Evolutionary conservation across 2,888 invertebrate species (phyloP).

Genomic region (Drosophila multiciliata): DNA sequence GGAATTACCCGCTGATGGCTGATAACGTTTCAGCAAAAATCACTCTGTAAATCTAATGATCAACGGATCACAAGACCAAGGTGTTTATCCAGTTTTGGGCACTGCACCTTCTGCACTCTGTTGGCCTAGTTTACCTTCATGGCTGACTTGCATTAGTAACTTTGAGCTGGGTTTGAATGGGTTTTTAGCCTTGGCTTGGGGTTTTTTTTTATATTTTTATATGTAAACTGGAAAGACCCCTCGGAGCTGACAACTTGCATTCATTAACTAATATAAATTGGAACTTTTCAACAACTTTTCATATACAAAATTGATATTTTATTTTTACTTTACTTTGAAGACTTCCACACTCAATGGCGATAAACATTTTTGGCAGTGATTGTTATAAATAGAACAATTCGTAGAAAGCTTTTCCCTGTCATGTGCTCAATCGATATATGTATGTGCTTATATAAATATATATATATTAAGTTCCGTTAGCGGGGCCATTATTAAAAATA

Average conservation of each 20-base stretch:
- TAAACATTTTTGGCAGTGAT: slow-evolving; percentile 20
- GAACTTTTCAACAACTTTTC: not conserved
- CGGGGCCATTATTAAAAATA: not conserved
- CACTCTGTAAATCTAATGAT: slow-evolving; percentile 32
- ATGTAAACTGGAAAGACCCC: slow-evolving; percentile 5
- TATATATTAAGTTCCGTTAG: not conserved
- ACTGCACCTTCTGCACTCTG: slow-evolving; percentile 10
- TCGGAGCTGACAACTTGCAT: slow-evolving; percentile 11
- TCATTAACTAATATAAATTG: slow-evolving; percentile 8
- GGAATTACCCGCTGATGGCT: slow-evolving; percentile 9
- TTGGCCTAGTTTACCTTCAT: slow-evolving; percentile 53
- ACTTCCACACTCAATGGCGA: slow-evolving; percentile 50
- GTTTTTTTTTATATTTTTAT: not conserved
- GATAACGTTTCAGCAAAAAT: slow-evolving; percentile 16
- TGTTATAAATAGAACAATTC: slow-evolving; percentile 52
- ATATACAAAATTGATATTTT: not conserved
- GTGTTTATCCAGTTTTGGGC: slow-evolving; percentile 30
- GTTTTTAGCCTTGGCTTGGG: slow-evolving; percentile 26
- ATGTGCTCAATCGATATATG: slow-evolving; percentile 43
- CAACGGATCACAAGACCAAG: not conserved
- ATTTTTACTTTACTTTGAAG: slow-evolving; percentile 1
- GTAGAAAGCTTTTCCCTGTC: slow-evolving; percentile 53
- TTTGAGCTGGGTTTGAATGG: slow-evolving; percentile 1
- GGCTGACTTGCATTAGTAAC: slow-evolving; percentile 31
- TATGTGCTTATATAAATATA: not conserved